Base-by-base conservation (phyloP, 2,797 vertebrate species). In the Eulemur mongoz region DNA sequence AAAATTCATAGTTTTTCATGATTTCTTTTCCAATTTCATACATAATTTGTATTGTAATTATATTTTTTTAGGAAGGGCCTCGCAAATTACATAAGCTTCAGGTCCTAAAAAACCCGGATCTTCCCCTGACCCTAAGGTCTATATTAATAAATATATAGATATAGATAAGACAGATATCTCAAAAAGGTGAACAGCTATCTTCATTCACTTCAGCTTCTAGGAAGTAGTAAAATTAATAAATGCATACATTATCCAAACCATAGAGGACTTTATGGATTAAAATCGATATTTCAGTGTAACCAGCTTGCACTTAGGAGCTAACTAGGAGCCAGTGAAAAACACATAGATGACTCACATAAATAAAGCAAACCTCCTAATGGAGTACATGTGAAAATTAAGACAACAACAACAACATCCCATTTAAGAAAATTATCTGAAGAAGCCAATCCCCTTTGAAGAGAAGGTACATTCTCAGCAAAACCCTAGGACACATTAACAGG, bases 251-350 rank as follows among this genome's bases (percentile, higher is more conserved):
- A 88, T 27, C 32, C n/a, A 92, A 96, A 86, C 69, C 92, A 93
- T 89, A 73, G 38, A 96, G 73, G 76, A 83, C 40, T 93, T 92
- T 93, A 95, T 97, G 80, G 80, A 94, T 91, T 95, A 88, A 94
- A 94, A 97, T 97, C 97, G 96, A 93, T 98, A 97, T 87, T 97
- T 97, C 81, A 94, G 1, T 92, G 43, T 76, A 96, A 95, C 70
- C 57, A 75, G n/a, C 76, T 83, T 83, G 95, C 96, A 94, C 89
- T 97, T 97, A 97, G 59, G 40, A 85, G 23, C 83, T 92, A 93
- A 80, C 86, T 48, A 95, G 87, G 72, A 93, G 76, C 80, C 96
- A 92, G 59, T 67, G 25, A 54, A 94, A 95, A 97, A 84, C 67
- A 94, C 57, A 82, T 4, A 73, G 83, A 70, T n/a, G 76, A 61